Evolutionary conservation across 2,113 vertebrate species (phyloP).

Genomic region (Rhombomys opimus): DNA sequence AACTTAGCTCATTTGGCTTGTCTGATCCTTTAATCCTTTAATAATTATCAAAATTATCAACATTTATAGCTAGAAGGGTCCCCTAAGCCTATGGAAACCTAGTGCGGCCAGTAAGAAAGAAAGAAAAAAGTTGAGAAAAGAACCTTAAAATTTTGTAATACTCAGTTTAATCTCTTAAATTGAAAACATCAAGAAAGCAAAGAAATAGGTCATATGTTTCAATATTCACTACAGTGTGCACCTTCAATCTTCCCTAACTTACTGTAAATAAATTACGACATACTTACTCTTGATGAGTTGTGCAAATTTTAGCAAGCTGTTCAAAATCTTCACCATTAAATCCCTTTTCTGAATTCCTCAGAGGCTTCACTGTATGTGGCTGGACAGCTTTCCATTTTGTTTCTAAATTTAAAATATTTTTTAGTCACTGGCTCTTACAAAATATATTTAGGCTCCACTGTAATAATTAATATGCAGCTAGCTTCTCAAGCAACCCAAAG

Average conservation of each 20-base stretch:
- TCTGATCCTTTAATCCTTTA: background rate
- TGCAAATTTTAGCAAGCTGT: slow-evolving; percentile 92
- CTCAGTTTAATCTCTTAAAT: slow-evolving; percentile 22
- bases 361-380: slow-evolving; percentile 61
- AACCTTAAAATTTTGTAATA: slow-evolving; percentile 23
- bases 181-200: slow-evolving; percentile 46
- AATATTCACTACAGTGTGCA: background rate
- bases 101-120: background rate
- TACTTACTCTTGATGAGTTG: slow-evolving; percentile 95
- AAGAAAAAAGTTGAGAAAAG: slow-evolving; percentile 42
- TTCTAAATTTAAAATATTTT: slow-evolving; percentile 87
- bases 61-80: slow-evolving; percentile 19
- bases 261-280: slow-evolving; percentile 39
- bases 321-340: slow-evolving; percentile 90
- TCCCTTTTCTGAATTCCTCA: slow-evolving; percentile 83
- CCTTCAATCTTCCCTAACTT: background rate
- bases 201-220: slow-evolving; percentile 23
- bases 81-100: background rate
- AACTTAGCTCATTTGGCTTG: background rate
- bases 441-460: slow-evolving; percentile 4
- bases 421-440: slow-evolving; percentile 58
- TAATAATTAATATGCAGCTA: slow-evolving; percentile 39
- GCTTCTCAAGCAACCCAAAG: slow-evolving; percentile 50
- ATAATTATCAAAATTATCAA: background rate
- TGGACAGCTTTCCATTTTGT: slow-evolving; percentile 88